Percentiles rank a stretch among this genome's conserved stretches.
phyloP scores from a whole-genome alignment of 2,888 invertebrate species.

The Eupithecia inturbata region DNA sequence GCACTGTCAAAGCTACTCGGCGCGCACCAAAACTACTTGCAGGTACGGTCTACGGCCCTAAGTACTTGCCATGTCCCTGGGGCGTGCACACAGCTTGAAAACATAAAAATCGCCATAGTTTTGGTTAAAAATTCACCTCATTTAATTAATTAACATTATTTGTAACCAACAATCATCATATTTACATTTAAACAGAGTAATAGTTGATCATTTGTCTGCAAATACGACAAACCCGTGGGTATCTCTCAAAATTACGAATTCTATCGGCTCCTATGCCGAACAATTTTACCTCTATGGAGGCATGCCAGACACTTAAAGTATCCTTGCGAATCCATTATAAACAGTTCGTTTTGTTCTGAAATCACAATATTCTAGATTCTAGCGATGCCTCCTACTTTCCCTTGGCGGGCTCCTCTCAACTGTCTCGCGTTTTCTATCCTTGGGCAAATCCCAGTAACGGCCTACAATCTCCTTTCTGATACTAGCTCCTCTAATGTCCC shows the following conservation, averaged over 20 bases:
- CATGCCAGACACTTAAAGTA: neutral
- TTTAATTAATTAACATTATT: constrained; percentile 13
- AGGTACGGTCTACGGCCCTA: no score
- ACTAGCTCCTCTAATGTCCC: constrained; percentile 54
- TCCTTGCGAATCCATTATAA: neutral
- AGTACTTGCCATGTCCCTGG: no score
- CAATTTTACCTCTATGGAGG: neutral
- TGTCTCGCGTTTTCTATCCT: constrained; percentile 41
- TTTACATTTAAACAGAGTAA: constrained; percentile 11
- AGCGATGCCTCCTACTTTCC: constrained; percentile 36
- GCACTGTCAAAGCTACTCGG: no score
- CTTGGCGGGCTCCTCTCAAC: constrained; percentile 36
- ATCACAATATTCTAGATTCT: constrained; percentile 10
- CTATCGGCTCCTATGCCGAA: neutral
- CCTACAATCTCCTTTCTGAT: constrained; percentile 43
- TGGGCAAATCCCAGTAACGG: constrained; percentile 55
- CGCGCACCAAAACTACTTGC: no score
- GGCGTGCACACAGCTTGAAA: neutral
- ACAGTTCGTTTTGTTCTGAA: neutral
- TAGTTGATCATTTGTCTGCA: neutral
- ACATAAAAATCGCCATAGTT: neutral
- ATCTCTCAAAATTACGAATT: neutral
- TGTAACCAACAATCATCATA: constrained; percentile 23
- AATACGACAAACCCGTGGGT: neutral
- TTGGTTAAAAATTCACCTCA: constrained; percentile 10